These are phyloP conservation scores for Bergia puertoricense DNA, from an alignment of 92 coral and sea anemone genomes.

Conservation along the genomic window DNA sequence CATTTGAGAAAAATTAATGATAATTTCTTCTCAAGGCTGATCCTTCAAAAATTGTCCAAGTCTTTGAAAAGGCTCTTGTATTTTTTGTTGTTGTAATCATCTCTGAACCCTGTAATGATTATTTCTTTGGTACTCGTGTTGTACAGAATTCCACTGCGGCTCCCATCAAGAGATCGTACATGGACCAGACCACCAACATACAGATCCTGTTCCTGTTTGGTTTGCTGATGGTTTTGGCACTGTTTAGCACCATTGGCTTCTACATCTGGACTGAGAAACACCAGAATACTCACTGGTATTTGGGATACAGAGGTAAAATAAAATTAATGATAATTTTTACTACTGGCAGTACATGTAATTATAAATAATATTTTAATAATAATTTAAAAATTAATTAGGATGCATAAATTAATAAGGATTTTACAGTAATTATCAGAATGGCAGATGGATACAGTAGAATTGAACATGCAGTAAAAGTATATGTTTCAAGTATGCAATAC, in stretches of 20 bases:
- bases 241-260: constrained; percentile 94
- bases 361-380: too few relatives aligned
- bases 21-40: too few relatives aligned
- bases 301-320: constrained; percentile 87
- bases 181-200: constrained; percentile 97
- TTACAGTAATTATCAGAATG: too few relatives aligned
- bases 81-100: too few relatives aligned
- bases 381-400: background rate
- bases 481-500: too few relatives aligned
- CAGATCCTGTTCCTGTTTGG: constrained; percentile 97
- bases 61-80: too few relatives aligned
- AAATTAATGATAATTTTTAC: too few relatives aligned
- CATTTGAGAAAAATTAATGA: too few relatives aligned
- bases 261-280: constrained; percentile 97
- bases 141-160: constrained; percentile 99
- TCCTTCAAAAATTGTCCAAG: too few relatives aligned
- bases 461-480: too few relatives aligned
- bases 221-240: constrained; percentile 89
- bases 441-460: too few relatives aligned
- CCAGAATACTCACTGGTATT: constrained; percentile 86
- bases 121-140: background rate
- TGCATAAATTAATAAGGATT: too few relatives aligned
- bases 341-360: background rate
- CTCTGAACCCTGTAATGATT: background rate
- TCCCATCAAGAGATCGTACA: constrained; percentile 96